Base-by-base conservation (phyloP, 2,888 invertebrate genomes). In the Rhodophaea formosa region DNA sequence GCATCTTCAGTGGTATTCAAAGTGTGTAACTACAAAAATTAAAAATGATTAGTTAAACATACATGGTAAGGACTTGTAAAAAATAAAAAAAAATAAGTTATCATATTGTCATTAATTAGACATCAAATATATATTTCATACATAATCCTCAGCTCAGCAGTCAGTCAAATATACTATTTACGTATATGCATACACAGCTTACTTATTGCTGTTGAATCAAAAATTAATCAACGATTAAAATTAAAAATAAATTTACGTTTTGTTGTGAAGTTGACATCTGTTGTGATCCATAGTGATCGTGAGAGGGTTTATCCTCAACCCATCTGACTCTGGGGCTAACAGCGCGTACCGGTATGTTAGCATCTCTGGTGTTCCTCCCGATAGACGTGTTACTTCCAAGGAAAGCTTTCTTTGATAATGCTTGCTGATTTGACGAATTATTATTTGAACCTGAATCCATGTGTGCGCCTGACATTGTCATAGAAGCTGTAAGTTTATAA, bases 381-480 rank as follows among this genome's bases (percentile, higher is more conserved):
- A 91, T 88, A 53, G 91, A 90, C 61, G 85, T 92, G 74, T 84
- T 91, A 80, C 88, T 92, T 84, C 84, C 91, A 55, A 89, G 84
- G 74, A 89, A 90, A 76, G 91, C 80, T 85, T 91, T 92, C 75
- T 88, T 90, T 71, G 89, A 88, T 71, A 90, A 79, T 71, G 82
- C 66, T 81, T 87, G 88, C 67, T 88, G 88, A 69, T 79, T 91
- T 66, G 86, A 80, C 62, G 88, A 70, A 65, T 82, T 85, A 72
- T 77, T 84, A 70, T 84, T 92, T 70, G 88, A 76, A 65, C 81
- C 88, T 66, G 91, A 88, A 75, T 93, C 93, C 74, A 92, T 87
- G 67, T 93, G 93, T 78, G 92, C 92, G 81, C 93, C 93, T 77
- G 93, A 92, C 79, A 94, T 94, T 71, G 95, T 94, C 84, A 95